phyloP scores from a whole-genome alignment of 2,888 invertebrate genomes.

The Panopea generosa region DNA sequence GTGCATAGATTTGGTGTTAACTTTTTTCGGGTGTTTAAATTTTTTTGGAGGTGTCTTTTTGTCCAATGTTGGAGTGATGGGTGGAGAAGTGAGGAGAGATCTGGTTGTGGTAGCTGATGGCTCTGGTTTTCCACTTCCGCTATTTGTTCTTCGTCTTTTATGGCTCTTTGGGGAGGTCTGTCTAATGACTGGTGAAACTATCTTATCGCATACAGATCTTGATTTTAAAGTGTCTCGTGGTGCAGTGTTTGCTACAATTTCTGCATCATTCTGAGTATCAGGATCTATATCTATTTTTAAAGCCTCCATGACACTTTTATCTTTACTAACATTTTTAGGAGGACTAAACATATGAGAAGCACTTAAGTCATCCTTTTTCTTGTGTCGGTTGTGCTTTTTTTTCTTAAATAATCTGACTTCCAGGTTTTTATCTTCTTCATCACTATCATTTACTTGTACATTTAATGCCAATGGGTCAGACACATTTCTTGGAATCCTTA shows the following conservation, averaged over 20 bases:
- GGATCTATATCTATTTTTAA: constrained; percentile 73
- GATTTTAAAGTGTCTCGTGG: constrained; percentile 52
- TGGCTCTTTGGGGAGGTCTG: constrained; percentile 75
- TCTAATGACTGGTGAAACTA: constrained; percentile 80
- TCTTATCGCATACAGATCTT: constrained; percentile 65
- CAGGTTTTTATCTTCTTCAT: constrained; percentile 77
- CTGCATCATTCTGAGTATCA: constrained; percentile 19
- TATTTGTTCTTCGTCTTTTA: constrained; percentile 73
- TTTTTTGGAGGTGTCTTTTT: constrained; percentile 53
- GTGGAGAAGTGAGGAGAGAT: constrained; percentile 57
- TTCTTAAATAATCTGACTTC: constrained; percentile 63
- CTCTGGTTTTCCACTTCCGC: constrained; percentile 67
- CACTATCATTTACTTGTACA: constrained; percentile 87
- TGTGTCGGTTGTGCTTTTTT: constrained; percentile 69
- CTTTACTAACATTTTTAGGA: constrained; percentile 58
- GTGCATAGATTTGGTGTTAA: constrained; percentile 52
- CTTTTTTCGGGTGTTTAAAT: constrained; percentile 60
- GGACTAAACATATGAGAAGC: constrained; percentile 35
- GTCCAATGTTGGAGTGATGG: constrained; percentile 21
- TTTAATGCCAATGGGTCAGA: constrained; percentile 96
- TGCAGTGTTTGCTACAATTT: constrained; percentile 19
- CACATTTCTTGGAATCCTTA: constrained; percentile 96
- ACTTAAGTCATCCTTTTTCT: constrained; percentile 57
- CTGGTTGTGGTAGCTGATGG: constrained; percentile 49
- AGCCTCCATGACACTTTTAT: constrained; percentile 72